Percentiles rank a stretch among this genome's conserved stretches.
Evolutionary conservation across 2,113 vertebrate species (phyloP).

Genomic region (Tachysurus fulvidraco): DNA sequence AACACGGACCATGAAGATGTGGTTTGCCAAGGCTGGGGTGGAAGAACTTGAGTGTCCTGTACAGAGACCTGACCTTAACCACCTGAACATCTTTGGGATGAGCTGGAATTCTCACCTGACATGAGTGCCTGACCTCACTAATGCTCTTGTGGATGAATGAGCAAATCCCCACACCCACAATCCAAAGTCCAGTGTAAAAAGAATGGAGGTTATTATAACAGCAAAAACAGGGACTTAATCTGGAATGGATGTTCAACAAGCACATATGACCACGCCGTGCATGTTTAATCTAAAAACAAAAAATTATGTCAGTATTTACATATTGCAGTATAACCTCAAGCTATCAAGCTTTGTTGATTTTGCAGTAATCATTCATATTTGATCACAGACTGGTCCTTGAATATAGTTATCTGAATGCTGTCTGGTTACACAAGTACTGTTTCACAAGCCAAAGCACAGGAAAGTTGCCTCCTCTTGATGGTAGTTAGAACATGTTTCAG

Average conservation of each 20-base stretch:
- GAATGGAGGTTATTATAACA: background rate
- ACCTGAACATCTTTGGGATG: background rate
- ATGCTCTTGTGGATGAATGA: background rate
- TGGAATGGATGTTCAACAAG: background rate
- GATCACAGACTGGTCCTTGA: background rate
- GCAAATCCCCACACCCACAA: background rate
- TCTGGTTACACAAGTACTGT: background rate
- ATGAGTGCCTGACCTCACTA: background rate
- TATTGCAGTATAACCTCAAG: background rate
- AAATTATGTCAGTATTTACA: background rate
- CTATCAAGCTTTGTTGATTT: background rate
- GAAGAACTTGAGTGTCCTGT: background rate
- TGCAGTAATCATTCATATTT: background rate
- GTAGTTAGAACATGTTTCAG: background rate
- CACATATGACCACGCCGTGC: background rate
- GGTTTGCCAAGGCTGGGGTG: background rate
- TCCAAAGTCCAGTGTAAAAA: background rate
- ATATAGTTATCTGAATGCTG: background rate
- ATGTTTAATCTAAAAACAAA: background rate
- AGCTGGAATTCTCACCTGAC: background rate
- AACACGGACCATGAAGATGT: background rate
- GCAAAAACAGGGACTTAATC: background rate
- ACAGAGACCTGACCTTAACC: background rate
- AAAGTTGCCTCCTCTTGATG: background rate
- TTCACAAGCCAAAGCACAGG: slow-evolving; percentile 1